Evolutionary conservation across 2,888 invertebrate species (phyloP), one percentile per base, ranked within the genome.

Genomic region (Drosophila yooni): DNA sequence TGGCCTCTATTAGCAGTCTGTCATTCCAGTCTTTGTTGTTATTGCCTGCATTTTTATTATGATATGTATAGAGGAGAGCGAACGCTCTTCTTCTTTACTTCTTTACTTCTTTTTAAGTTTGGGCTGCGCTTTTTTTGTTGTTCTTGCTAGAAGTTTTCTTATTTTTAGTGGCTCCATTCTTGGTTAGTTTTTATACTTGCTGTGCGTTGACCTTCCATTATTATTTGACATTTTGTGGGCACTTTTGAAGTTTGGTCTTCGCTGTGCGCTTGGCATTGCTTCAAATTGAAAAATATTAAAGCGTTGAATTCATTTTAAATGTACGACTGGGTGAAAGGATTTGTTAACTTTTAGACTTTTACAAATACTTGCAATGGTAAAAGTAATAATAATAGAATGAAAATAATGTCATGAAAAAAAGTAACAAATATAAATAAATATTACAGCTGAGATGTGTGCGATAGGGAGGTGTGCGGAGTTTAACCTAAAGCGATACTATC

Each of bases 1-100:
- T 82, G 80, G 76, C 79, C 76, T 82, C 79, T 64, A 76, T 81
- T 82, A 82, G 76, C 70, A 61, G 74, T 59, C 70, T 73, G 80
- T 79, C 76, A 71, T 73, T 68, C 64, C 50, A 66, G 79, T 66
- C 71, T 60, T 38, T 74, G 21, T 58, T 71, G 36, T 43, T 56
- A 7, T 50, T 70, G 62, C 18, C 50, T 64, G 36, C 36, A 40
- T 53, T 74, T 66, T 66, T 74, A 79, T 72, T 79, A 79, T 79
- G 66, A 67, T 79, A 63, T 65, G 36, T 68, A 54, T 46, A 53
- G 34, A 57, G 36, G 36, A 56, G 50, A 63, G 52, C 48, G 43
- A 25, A 15, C 15, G 46, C 8, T 15, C 34, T 54, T 62, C 52
- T 21, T 50, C 25, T 36, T 46, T 40, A 46, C 52, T 21, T 50